Evolutionary conservation across 2,113 vertebrate species (phyloP).

Genomic region (Benthochromis sp.): DNA sequence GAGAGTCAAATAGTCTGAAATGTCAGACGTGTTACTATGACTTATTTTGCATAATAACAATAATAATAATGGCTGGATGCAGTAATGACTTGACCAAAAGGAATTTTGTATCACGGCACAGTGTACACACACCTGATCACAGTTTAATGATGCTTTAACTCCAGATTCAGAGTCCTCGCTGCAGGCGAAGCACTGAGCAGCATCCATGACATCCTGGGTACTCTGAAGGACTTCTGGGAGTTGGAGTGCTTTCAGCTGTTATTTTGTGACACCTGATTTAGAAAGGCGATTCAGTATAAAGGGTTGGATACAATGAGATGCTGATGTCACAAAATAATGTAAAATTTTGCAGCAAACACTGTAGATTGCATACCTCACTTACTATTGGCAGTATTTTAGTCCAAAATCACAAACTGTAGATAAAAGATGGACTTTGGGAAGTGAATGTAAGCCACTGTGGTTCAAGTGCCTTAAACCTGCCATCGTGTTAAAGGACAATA

Average conservation of each 20-base stretch:
- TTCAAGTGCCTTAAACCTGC: neutral
- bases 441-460: neutral
- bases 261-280: neutral
- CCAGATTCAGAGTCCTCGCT: neutral
- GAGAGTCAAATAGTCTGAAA: neutral
- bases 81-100: neutral
- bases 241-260: neutral
- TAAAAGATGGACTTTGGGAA: neutral
- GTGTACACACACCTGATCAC: neutral
- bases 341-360: neutral
- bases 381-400: neutral
- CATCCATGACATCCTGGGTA: neutral
- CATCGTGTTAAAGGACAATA: neutral
- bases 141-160: slow-evolving; percentile 11
- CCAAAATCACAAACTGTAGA: neutral
- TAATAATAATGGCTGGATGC: neutral
- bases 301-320: neutral
- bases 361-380: neutral
- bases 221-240: neutral
- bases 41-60: neutral
- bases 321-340: neutral
- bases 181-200: neutral
- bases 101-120: neutral
- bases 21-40: neutral
- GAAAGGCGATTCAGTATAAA: neutral